Percentiles rank a stretch among this genome's conserved stretches.
phyloP scores from a whole-genome alignment of 2,888 invertebrate species.

The Cepaea hortensis region DNA sequence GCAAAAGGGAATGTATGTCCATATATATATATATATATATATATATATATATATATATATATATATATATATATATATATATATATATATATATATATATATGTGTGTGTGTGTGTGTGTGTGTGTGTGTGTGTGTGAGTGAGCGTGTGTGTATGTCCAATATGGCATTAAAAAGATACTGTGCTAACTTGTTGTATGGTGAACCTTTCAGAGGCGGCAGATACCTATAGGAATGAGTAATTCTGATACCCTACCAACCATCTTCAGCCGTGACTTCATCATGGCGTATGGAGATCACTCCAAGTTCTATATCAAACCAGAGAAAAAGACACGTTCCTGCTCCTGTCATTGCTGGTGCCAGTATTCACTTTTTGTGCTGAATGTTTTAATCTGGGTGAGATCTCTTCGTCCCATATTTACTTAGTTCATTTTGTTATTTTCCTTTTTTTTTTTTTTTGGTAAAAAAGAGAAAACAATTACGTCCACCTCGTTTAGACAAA shows the following conservation, averaged over 20 bases:
- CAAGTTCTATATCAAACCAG: not conserved
- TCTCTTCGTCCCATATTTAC: too few species aligned
- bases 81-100: slow-evolving; percentile 1
- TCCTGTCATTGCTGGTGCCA: slow-evolving; percentile 30
- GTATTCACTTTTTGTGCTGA: slow-evolving; percentile 60
- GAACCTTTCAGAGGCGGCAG: not conserved
- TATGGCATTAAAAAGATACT: too few species aligned
- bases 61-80: slow-evolving; percentile 1
- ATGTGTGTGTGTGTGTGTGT: not conserved
- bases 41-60: slow-evolving; percentile 13
- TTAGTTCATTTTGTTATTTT: too few species aligned
- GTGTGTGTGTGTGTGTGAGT: too few species aligned
- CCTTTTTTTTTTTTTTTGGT: too few species aligned
- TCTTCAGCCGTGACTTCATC: slow-evolving; percentile 40
- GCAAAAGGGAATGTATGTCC: too few species aligned
- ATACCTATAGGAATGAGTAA: not conserved
- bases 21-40: too few species aligned
- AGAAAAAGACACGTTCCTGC: not conserved
- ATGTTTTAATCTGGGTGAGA: slow-evolving; percentile 63
- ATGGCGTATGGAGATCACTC: slow-evolving; percentile 30
- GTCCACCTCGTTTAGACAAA: too few species aligned
- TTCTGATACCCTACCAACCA: slow-evolving; percentile 9
- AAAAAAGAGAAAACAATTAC: too few species aligned
- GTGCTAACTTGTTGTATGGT: not conserved
- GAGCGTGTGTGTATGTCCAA: too few species aligned